Base-by-base conservation (phyloP, 2,888 invertebrate species). In the Gerris lacustris region DNA sequence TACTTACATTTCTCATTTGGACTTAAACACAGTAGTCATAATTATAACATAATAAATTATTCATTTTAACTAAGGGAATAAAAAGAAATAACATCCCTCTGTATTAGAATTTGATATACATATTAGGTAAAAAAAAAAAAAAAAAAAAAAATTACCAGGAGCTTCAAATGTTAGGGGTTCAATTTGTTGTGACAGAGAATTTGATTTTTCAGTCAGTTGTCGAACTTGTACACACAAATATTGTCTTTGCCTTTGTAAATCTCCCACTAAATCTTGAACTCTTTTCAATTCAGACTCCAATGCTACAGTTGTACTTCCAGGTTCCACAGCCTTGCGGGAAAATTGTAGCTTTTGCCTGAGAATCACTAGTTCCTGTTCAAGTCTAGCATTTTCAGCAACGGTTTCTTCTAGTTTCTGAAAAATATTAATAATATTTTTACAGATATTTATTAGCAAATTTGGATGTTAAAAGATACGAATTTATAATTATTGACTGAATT, bases 291-390 rank as follows among this genome's bases (percentile, higher is more conserved):
- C 94, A 78, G 83, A 77, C 75, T 78, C 78, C 55, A 78, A 71
- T n/a, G 77, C 76, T n/a, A 76, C 76, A 18, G 78, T 78, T 15
- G 76, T 75, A 31, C 75, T 76, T 64, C 75, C 76, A 44, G 74
- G 72, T 82, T 84, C 84, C 67, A 89, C 87, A 78, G 81, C 84
- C 71, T 86, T 84, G 47, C 89, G 84, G 5, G 88, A 86, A 6
- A 87, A 86, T 76, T 91, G 92, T 69, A 93, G 81, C 79, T 92
- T 94, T 76, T 94, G 92, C 7, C 94, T 85, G 71, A 95, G 80
- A 44, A 93, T 86, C 69, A 93, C 86, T 75, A 95, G 82, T 79
- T 95, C 94, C 73, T 94, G 90, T 80, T 95, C 95, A 73, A 95
- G 81, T 2, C 91, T 86, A 6, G 92, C 92, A 79, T 94, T 94